A percentile compares a stretch with the other conserved stretches of the same genome.
These are phyloP conservation scores for Dendrolimus kikuchii DNA, from an alignment of 1,140 invertebrate genomes.

Conservation along the genomic window DNA sequence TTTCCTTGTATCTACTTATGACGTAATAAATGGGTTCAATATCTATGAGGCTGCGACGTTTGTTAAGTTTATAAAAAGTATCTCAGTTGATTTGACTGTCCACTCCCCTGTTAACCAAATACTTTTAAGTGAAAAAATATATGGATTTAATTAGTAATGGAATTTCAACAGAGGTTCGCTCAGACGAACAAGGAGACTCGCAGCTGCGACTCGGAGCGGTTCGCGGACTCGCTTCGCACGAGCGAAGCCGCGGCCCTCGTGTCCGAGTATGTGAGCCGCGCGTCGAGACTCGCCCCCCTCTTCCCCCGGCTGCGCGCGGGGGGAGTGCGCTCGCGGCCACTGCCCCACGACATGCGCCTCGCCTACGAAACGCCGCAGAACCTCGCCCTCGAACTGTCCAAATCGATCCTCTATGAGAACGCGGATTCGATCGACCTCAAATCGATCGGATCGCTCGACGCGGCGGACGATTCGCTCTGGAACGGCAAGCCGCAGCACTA, in stretches of 20 bases:
- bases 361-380: slow-evolving; percentile 36
- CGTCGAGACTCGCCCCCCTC: slow-evolving; percentile 38
- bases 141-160: not conserved
- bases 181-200: not conserved
- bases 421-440: slow-evolving; percentile 38
- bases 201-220: slow-evolving; percentile 6
- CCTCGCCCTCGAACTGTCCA: slow-evolving; percentile 42
- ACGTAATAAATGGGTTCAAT: no score
- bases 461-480: slow-evolving; percentile 34
- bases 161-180: slow-evolving; percentile 19
- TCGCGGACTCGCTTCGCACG: slow-evolving; percentile 10
- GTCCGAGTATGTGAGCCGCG: slow-evolving; percentile 46
- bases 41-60: no score
- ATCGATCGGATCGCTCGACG: slow-evolving; percentile 20
- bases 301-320: slow-evolving; percentile 20
- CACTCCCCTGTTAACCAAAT: no score
- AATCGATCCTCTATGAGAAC: slow-evolving; percentile 43
- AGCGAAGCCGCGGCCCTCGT: slow-evolving; percentile 21
- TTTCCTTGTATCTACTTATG: no score
- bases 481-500: slow-evolving; percentile 55
- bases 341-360: slow-evolving; percentile 19
- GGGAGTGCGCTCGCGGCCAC: slow-evolving; percentile 13
- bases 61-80: no score
- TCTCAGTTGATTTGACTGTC: no score
- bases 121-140: no score